Conservation (phyloP, 2,113 vertebrate species). For the Microtus pennsylvanicus region DNA sequence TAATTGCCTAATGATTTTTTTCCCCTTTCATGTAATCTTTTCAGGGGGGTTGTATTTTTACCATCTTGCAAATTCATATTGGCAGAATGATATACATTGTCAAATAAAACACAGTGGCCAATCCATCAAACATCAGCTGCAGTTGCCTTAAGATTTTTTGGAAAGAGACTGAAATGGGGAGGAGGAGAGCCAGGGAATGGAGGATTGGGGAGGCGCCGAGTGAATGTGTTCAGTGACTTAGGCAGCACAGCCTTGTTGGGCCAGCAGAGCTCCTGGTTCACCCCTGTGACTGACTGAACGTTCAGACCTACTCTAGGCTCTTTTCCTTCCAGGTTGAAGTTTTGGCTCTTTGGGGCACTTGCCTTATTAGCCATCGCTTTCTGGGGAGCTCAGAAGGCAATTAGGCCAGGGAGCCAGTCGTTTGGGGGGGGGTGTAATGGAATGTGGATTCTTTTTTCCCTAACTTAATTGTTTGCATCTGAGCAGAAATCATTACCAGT, state of each 20-base stretch:
- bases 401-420: conserved; percentile 59
- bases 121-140: conserved; percentile 86
- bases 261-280: background rate
- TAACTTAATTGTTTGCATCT: conserved; percentile 71
- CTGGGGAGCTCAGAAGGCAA: conserved; percentile 74
- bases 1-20: conserved; percentile 88
- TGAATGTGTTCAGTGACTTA: background rate
- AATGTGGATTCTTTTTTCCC: conserved; percentile 63
- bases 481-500: conserved; percentile 64
- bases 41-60: conserved; percentile 82
- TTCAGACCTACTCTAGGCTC: background rate
- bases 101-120: conserved; percentile 83
- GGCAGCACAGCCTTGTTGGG: background rate
- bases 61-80: conserved; percentile 89
- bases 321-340: conserved; percentile 60
- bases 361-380: conserved; percentile 69
- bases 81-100: conserved; percentile 89
- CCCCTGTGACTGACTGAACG: background rate
- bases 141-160: conserved; percentile 70
- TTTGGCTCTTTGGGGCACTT: conserved; percentile 49
- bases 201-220: background rate
- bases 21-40: conserved; percentile 82
- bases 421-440: conserved; percentile 3
- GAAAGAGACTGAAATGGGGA: conserved; percentile 62
- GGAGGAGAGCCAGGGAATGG: background rate